A percentile compares a stretch with the other conserved stretches of the same genome.
These are phyloP conservation scores for Drosophila anceps DNA, from an alignment of 2,888 invertebrate species.

Conservation along the genomic window DNA sequence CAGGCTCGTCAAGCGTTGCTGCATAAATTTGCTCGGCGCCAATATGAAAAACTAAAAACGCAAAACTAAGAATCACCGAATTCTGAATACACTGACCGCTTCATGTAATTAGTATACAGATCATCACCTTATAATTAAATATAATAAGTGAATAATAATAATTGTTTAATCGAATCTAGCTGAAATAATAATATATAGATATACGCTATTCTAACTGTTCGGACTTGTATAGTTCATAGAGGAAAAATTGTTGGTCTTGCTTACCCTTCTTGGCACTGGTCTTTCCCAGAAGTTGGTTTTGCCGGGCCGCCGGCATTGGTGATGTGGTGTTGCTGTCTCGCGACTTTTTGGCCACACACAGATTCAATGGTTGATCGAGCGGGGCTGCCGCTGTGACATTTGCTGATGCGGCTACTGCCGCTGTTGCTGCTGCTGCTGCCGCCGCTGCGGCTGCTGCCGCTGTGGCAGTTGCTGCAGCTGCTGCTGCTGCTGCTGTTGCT, in stretches of 20 bases:
- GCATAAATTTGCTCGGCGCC: conserved; percentile 47
- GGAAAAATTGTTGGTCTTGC: conserved; percentile 12
- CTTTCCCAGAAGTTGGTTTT: conserved; percentile 53
- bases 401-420: conserved; percentile 11
- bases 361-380: conserved; percentile 87
- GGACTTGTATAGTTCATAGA: background rate
- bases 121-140: too few relatives aligned
- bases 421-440: conserved; percentile 1
- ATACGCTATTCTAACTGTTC: background rate
- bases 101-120: too few relatives aligned
- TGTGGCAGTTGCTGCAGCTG: background rate
- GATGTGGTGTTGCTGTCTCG: conserved; percentile 63
- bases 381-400: conserved; percentile 33
- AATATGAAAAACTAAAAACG: conserved; percentile 33
- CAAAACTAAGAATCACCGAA: conserved; percentile 3
- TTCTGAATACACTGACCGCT: conserved; percentile 6
- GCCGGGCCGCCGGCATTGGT: conserved; percentile 53
- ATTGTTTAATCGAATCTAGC: too few relatives aligned
- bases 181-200: too few relatives aligned
- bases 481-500: conserved; percentile 40
- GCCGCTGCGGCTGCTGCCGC: conserved; percentile 46
- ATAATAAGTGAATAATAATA: too few relatives aligned
- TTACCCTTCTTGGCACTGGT: conserved; percentile 77
- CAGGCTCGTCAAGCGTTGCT: conserved; percentile 70
- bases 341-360: conserved; percentile 87